A percentile compares a stretch with the other conserved stretches of the same genome.
phyloP scores from a whole-genome alignment of 2,888 invertebrate genomes.

The Sarcophaga caerulescens region DNA sequence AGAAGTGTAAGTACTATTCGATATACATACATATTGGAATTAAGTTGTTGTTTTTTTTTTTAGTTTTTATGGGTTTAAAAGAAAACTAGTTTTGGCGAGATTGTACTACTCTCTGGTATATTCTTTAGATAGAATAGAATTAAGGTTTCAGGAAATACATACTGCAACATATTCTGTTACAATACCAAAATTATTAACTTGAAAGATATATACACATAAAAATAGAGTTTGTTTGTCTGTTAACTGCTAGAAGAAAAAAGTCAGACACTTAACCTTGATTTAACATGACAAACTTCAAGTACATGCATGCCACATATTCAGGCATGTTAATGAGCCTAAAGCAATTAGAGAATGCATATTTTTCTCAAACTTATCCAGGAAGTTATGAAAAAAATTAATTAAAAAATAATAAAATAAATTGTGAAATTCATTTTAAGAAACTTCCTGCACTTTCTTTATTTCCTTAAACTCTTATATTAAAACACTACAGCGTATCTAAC shows the following conservation, averaged over 20 bases:
- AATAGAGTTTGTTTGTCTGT: slow-evolving; percentile 19
- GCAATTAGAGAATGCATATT: background rate
- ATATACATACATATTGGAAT: too few species aligned
- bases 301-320: background rate
- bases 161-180: slow-evolving; percentile 42
- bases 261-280: slow-evolving; percentile 40
- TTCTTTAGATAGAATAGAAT: background rate
- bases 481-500: too few species aligned
- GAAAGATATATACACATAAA: slow-evolving; percentile 22
- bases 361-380: background rate
- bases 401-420: background rate
- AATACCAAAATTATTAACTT: slow-evolving; percentile 31
- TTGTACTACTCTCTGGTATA: too few species aligned
- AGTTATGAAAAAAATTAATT: background rate
- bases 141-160: slow-evolving; percentile 59
- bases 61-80: background rate
- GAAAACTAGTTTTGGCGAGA: slow-evolving; percentile 33
- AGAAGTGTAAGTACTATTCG: slow-evolving; percentile 1
- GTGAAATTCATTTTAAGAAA: background rate
- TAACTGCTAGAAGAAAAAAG: background rate
- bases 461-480: background rate
- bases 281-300: slow-evolving; percentile 19
- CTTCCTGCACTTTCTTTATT: background rate
- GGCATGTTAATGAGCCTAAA: background rate
- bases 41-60: background rate